Conservation (phyloP, 2,888 invertebrate species). For the Hylaea fasciaria region DNA sequence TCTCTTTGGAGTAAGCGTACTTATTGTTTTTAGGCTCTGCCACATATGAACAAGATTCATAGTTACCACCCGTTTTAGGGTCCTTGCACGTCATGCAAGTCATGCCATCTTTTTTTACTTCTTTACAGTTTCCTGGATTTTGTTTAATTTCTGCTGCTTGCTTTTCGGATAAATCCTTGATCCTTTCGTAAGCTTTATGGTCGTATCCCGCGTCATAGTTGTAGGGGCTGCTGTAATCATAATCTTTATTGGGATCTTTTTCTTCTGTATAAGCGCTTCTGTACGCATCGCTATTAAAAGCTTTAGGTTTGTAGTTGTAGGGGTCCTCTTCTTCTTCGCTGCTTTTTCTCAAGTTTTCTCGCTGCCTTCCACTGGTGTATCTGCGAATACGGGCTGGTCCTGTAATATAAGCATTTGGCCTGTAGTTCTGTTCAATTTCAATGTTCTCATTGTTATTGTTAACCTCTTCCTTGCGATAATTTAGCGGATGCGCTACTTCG, state of each 20-base stretch:
- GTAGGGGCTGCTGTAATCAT: slow-evolving; percentile 73
- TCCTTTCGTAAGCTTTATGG: slow-evolving; percentile 82
- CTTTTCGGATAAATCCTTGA: slow-evolving; percentile 86
- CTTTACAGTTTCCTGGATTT: slow-evolving; percentile 87
- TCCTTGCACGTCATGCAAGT: slow-evolving; percentile 90
- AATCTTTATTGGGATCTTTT: slow-evolving; percentile 71
- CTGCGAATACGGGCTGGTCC: slow-evolving; percentile 78
- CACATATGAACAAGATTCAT: slow-evolving; percentile 92
- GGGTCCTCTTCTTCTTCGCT: slow-evolving; percentile 76
- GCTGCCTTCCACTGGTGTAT: slow-evolving; percentile 76
- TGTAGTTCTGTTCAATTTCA: slow-evolving; percentile 75
- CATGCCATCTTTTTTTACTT: slow-evolving; percentile 87
- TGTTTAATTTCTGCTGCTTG: slow-evolving; percentile 86
- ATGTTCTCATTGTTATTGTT: slow-evolving; percentile 56
- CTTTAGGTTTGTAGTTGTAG: slow-evolving; percentile 83
- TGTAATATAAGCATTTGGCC: slow-evolving; percentile 80
- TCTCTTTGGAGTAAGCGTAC: slow-evolving; percentile 87
- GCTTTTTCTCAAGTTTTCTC: slow-evolving; percentile 67
- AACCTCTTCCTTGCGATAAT: slow-evolving; percentile 74
- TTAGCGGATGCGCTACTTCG: slow-evolving; percentile 75
- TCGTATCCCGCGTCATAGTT: slow-evolving; percentile 81
- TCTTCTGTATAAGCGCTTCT: slow-evolving; percentile 73
- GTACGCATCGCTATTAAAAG: slow-evolving; percentile 77
- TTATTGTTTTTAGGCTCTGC: slow-evolving; percentile 89
- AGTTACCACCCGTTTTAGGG: slow-evolving; percentile 89